Evolutionary conservation across 2,113 vertebrate species (phyloP).

Genomic region (Megaceryle torquata): DNA sequence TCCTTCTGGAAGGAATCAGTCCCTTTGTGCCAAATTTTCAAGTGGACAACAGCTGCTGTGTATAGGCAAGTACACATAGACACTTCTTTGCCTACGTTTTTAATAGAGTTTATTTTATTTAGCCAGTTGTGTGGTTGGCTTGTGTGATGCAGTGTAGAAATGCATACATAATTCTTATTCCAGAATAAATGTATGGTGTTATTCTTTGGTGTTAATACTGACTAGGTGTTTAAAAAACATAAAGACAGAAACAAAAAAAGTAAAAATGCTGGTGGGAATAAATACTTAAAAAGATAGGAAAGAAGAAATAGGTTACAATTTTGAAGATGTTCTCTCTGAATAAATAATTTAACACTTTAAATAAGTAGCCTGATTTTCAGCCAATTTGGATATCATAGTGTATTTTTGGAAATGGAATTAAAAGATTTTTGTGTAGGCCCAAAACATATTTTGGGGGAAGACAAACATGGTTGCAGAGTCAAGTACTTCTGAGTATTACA

Average conservation of each 20-base stretch:
- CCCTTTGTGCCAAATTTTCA: background rate
- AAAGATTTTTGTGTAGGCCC: background rate
- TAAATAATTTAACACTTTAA: constrained; percentile 1
- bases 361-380: constrained; percentile 6
- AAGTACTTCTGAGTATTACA: background rate
- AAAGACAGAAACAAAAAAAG: background rate
- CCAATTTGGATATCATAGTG: background rate
- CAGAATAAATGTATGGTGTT: background rate
- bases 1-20: background rate
- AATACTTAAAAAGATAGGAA: background rate
- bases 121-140: background rate
- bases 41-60: background rate
- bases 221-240: background rate
- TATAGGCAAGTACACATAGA: background rate
- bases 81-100: background rate
- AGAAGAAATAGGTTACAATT: constrained; percentile 3
- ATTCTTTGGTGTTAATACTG: background rate
- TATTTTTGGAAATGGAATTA: background rate
- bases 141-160: background rate
- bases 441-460: background rate
- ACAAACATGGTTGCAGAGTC: background rate
- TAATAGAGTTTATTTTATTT: background rate
- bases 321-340: constrained; percentile 5
- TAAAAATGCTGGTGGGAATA: background rate
- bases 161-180: background rate